These are phyloP conservation scores for Acrobeloides nanus DNA, from an alignment of 2,888 invertebrate genomes.

Conservation along the genomic window DNA sequence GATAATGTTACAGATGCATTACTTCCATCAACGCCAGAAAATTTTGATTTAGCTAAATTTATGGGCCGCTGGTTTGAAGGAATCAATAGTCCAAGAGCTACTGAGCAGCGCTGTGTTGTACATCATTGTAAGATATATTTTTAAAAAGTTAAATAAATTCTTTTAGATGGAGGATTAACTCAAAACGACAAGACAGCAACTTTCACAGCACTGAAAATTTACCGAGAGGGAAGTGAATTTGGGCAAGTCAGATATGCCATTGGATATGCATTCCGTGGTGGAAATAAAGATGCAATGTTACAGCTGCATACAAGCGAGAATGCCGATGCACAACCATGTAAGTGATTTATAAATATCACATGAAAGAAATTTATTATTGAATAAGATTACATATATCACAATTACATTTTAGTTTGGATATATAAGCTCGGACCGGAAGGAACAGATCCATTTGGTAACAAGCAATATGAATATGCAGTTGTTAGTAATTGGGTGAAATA, in stretches of 20 bases:
- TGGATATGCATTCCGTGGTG: slow-evolving; percentile 54
- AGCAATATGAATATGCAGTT: slow-evolving; percentile 54
- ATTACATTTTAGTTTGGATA: slow-evolving; percentile 51
- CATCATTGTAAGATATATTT: slow-evolving; percentile 46
- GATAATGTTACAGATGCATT: slow-evolving; percentile 54
- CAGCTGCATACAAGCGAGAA: slow-evolving; percentile 52
- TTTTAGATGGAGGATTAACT: slow-evolving; percentile 52
- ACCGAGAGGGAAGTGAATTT: slow-evolving; percentile 53
- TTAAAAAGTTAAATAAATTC: slow-evolving; percentile 5
- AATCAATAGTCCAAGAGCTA: slow-evolving; percentile 36
- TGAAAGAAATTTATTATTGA: slow-evolving; percentile 2
- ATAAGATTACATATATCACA: slow-evolving; percentile 1
- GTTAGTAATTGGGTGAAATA: slow-evolving; percentile 54
- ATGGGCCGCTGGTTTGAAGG: slow-evolving; percentile 52
- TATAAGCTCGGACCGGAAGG: slow-evolving; percentile 54
- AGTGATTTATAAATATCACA: slow-evolving; percentile 6
- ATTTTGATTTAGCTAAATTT: slow-evolving; percentile 51
- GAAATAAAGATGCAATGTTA: slow-evolving; percentile 53
- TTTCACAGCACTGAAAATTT: slow-evolving; percentile 54
- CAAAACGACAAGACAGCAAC: slow-evolving; percentile 54
- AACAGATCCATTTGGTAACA: slow-evolving; percentile 54
- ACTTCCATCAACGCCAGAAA: slow-evolving; percentile 49
- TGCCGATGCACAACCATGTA: slow-evolving; percentile 52
- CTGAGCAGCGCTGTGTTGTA: slow-evolving; percentile 53
- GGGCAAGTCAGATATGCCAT: slow-evolving; percentile 53